A percentile compares a stretch with the other conserved stretches of the same genome.
These are phyloP conservation scores for Ancistrus triradiatus DNA, from an alignment of 2,113 vertebrate genomes.

Conservation along the genomic window DNA sequence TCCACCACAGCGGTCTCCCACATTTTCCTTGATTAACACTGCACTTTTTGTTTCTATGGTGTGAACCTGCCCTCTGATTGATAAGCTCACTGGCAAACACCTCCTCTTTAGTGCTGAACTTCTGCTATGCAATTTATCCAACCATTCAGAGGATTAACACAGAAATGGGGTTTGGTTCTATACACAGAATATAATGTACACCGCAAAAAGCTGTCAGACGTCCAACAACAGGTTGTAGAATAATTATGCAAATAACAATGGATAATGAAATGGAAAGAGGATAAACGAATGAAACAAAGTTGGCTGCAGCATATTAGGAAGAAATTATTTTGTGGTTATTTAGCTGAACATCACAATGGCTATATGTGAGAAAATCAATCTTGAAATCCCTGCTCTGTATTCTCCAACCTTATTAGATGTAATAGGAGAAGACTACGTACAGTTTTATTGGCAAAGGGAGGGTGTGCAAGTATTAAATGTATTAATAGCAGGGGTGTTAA, in stretches of 20 bases:
- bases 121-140: slow-evolving; percentile 8
- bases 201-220: no score
- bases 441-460: no score
- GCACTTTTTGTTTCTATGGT: not conserved
- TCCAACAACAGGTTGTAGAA: not conserved
- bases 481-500: no score
- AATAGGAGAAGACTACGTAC: no score
- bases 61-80: not conserved
- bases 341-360: no score
- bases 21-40: not conserved
- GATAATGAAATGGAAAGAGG: not conserved
- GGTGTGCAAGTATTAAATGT: no score
- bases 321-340: no score
- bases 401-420: no score
- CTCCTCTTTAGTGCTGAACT: not conserved
- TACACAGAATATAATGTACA: no score
- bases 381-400: no score
- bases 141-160: slow-evolving; percentile 1
- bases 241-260: not conserved
- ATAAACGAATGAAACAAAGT: not conserved
- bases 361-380: no score
- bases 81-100: not conserved
- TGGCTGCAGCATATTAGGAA: no score
- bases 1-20: not conserved
- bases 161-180: not conserved